Conservation (phyloP, 1,140 invertebrate species). For the Papilio polytes region DNA sequence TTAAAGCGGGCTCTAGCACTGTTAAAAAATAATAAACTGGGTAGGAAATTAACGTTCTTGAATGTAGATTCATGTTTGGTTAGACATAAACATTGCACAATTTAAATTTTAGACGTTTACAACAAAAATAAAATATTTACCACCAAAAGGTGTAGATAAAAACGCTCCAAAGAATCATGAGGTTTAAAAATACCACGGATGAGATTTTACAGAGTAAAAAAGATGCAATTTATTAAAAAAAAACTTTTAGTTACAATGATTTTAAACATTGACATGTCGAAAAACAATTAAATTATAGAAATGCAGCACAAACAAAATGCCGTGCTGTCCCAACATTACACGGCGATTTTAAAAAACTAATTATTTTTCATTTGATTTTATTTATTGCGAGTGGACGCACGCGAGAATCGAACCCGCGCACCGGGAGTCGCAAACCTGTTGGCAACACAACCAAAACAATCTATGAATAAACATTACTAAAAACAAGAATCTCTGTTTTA, state of each 20-base stretch:
- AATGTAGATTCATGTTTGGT: too few species aligned
- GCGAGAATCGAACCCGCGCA: slow-evolving; percentile 55
- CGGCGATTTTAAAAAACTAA: slow-evolving; percentile 59
- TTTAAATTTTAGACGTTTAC: too few species aligned
- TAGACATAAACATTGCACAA: too few species aligned
- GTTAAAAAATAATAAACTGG: too few species aligned
- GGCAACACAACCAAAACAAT: slow-evolving; percentile 49
- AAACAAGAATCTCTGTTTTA: slow-evolving; percentile 53
- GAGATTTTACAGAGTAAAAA: too few species aligned
- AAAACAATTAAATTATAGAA: slow-evolving; percentile 64
- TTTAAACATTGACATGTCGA: slow-evolving; percentile 55
- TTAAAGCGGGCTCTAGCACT: too few species aligned
- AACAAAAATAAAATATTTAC: too few species aligned
- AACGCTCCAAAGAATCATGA: too few species aligned
- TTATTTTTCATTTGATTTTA: slow-evolving; percentile 78
- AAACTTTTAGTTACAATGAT: not conserved
- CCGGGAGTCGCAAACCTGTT: slow-evolving; percentile 59
- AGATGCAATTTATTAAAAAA: not conserved
- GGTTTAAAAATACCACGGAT: too few species aligned
- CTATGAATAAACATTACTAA: slow-evolving; percentile 66
- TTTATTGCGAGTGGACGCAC: slow-evolving; percentile 66
- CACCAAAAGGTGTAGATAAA: too few species aligned
- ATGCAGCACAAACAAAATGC: slow-evolving; percentile 62
- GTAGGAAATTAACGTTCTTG: too few species aligned
- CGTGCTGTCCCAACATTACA: slow-evolving; percentile 68